Conservation (phyloP, 2,888 invertebrate species). For the Dusona sp. region DNA sequence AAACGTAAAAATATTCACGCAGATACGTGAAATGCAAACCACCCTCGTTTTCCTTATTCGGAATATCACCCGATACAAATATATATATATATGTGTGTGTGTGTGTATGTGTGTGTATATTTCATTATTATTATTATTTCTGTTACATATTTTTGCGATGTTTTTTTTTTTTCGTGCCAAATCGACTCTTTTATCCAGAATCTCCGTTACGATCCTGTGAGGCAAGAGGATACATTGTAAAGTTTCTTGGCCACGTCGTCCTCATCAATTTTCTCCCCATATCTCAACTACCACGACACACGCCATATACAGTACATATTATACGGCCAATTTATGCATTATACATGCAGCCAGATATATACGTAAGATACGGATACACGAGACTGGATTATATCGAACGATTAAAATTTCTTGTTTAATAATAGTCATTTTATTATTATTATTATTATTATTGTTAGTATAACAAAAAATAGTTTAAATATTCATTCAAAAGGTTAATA, state of each 20-base stretch:
- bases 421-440: neutral
- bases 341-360: slow-evolving; percentile 39
- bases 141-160: neutral
- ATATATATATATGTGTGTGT: too few relatives aligned
- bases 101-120: too few relatives aligned
- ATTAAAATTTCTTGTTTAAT: slow-evolving; percentile 57
- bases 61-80: neutral
- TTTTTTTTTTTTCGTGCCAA: neutral
- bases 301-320: slow-evolving; percentile 39
- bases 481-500: neutral
- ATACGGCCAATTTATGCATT: slow-evolving; percentile 40
- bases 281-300: slow-evolving; percentile 48
- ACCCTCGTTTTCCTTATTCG: slow-evolving; percentile 34
- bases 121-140: neutral
- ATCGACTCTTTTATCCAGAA: slow-evolving; percentile 21
- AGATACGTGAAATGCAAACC: slow-evolving; percentile 25
- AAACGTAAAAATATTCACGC: neutral
- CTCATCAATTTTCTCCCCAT: slow-evolving; percentile 63
- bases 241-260: slow-evolving; percentile 42
- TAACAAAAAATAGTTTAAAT: neutral
- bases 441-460: neutral
- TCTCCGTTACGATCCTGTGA: slow-evolving; percentile 19
- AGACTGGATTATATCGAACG: slow-evolving; percentile 65
- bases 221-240: slow-evolving; percentile 21
- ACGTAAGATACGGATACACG: slow-evolving; percentile 60